Conservation (phyloP, 2,113 vertebrate genomes). For the Mustela lutreola region DNA sequence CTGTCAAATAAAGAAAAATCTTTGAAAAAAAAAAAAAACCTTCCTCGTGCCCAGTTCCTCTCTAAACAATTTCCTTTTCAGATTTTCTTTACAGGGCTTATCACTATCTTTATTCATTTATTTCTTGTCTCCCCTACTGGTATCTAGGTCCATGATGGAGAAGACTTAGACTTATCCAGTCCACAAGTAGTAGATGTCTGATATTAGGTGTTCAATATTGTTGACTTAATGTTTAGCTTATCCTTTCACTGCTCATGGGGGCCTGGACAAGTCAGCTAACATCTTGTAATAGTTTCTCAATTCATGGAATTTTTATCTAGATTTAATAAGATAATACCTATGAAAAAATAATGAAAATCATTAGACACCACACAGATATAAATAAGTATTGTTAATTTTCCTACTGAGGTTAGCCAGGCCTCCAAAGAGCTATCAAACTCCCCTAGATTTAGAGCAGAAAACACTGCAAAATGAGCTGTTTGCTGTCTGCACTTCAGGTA, state of each 20-base stretch:
- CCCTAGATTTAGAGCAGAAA: background rate
- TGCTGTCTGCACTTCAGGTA: background rate
- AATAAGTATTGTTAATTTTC: background rate
- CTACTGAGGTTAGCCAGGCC: background rate
- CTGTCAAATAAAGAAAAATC: no score
- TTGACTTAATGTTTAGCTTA: background rate
- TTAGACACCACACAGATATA: background rate
- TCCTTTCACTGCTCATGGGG: background rate
- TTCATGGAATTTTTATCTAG: background rate
- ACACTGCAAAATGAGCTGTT: background rate
- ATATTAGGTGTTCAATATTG: background rate
- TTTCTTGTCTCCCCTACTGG: background rate
- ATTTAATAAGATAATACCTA: conserved; percentile 51
- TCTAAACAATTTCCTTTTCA: background rate
- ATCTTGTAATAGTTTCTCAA: conserved; percentile 5
- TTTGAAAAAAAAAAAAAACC: no score
- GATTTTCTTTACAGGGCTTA: background rate
- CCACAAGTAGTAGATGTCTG: background rate
- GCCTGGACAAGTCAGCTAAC: background rate
- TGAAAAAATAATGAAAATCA: background rate
- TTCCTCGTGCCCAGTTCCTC: background rate
- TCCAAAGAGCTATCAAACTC: background rate
- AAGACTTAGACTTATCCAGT: background rate
- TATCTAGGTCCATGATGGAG: background rate
- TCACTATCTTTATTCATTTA: background rate